Percentiles rank a stretch among this genome's conserved stretches.
phyloP scores from a whole-genome alignment of 1,140 invertebrate genomes.

The Halictus rubicundus region DNA sequence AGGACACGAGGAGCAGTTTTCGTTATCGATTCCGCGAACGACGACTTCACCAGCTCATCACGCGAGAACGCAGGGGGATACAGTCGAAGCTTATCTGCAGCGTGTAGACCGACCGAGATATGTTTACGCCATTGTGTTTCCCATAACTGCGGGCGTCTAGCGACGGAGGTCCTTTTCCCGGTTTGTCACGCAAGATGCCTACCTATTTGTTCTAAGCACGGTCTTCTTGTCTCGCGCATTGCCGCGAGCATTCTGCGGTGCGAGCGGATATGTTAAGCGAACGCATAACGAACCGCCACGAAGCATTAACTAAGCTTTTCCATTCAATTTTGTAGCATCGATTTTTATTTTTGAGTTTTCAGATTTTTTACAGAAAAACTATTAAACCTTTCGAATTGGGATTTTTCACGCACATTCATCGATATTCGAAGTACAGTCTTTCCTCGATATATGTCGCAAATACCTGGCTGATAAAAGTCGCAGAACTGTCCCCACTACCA shows the following conservation, averaged over 20 bases:
- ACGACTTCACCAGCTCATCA: conserved; percentile 46
- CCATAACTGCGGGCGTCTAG: conserved; percentile 7
- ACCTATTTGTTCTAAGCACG: background rate
- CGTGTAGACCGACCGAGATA: conserved; percentile 34
- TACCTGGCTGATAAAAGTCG: too few species aligned
- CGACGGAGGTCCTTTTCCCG: conserved; percentile 40
- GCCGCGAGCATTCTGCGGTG: background rate
- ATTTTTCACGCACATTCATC: too few species aligned
- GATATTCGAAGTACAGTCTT: too few species aligned
- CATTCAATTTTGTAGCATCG: too few species aligned
- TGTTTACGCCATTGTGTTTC: conserved; percentile 57
- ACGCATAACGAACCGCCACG: too few species aligned
- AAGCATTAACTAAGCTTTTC: too few species aligned
- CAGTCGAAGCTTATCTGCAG: conserved; percentile 1
- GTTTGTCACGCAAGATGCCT: conserved; percentile 23
- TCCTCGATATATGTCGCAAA: too few species aligned
- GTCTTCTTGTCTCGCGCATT: conserved; percentile 2
- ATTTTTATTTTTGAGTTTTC: too few species aligned
- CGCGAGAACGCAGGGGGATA: conserved; percentile 15
- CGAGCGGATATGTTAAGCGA: too few species aligned
- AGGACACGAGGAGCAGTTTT: conserved; percentile 25
- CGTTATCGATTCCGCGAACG: conserved; percentile 55
- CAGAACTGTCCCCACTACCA: too few species aligned
- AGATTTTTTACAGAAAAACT: too few species aligned
- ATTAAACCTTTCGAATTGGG: too few species aligned